A percentile compares a stretch with the other conserved stretches of the same genome.
Conservation (phyloP, 2,888 invertebrate genomes). For the Empis livida region DNA sequence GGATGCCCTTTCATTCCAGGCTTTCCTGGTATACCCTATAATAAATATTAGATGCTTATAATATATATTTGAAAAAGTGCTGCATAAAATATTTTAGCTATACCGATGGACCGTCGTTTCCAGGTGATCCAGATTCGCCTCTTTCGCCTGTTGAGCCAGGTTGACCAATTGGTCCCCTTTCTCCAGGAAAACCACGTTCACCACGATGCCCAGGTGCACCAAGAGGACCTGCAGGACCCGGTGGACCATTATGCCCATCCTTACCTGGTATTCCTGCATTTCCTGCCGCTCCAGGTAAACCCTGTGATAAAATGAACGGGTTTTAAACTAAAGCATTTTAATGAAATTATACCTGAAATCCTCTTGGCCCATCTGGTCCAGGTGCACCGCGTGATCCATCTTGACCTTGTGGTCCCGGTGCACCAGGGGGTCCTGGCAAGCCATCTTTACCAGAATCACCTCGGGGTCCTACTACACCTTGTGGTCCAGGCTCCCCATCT, state of each 20-base stretch:
- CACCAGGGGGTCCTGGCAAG: slow-evolving; percentile 57
- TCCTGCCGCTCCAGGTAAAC: slow-evolving; percentile 61
- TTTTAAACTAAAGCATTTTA: neutral
- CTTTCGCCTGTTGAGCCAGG: slow-evolving; percentile 37
- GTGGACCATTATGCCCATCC: slow-evolving; percentile 61
- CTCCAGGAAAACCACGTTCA: slow-evolving; percentile 60
- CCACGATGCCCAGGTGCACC: slow-evolving; percentile 49
- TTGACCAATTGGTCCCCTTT: slow-evolving; percentile 55
- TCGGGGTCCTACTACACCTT: slow-evolving; percentile 63
- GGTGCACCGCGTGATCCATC: slow-evolving; percentile 64
- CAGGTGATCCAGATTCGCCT: slow-evolving; percentile 41
- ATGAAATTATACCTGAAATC: slow-evolving; percentile 52
- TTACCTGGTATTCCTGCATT: slow-evolving; percentile 64
- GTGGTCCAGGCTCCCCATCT: slow-evolving; percentile 55
- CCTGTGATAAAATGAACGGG: slow-evolving; percentile 34
- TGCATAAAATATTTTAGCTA: slow-evolving; percentile 10
- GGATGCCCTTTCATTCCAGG: slow-evolving; percentile 66
- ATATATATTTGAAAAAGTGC: neutral
- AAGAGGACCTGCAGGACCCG: slow-evolving; percentile 49
- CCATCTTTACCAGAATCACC: slow-evolving; percentile 73
- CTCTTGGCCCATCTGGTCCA: slow-evolving; percentile 64
- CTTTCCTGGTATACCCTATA: slow-evolving; percentile 43
- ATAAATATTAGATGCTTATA: neutral
- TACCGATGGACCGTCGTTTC: slow-evolving; percentile 47
- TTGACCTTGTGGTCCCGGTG: slow-evolving; percentile 56